Conservation (phyloP, 2,888 invertebrate species). For the Cataglyphis cursor region DNA sequence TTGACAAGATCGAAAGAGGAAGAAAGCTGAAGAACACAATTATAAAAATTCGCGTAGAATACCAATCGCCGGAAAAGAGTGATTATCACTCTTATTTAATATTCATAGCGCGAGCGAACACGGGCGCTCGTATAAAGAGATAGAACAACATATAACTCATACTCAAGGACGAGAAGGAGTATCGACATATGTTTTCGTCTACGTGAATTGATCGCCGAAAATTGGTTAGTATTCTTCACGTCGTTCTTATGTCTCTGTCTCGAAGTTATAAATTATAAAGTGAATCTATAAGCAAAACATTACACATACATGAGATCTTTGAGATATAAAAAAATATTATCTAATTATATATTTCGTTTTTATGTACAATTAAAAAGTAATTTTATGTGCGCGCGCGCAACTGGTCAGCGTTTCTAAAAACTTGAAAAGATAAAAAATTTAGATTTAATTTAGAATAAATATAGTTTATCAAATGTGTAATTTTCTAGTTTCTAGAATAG, state of each 20-base stretch:
- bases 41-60: not conserved
- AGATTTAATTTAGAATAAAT: not conserved
- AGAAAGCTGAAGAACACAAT: not conserved
- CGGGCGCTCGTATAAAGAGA: conserved; percentile 52
- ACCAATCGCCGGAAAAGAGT: not conserved
- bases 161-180: conserved; percentile 59
- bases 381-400: not conserved
- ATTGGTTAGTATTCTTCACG: conserved; percentile 58
- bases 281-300: not conserved
- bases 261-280: not conserved
- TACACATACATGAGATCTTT: not conserved
- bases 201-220: conserved; percentile 51
- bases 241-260: not conserved
- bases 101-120: conserved; percentile 9
- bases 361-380: not conserved
- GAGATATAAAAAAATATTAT: not conserved
- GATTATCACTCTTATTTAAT: conserved; percentile 43
- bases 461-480: too few relatives aligned
- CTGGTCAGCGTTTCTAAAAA: not conserved
- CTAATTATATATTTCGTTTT: not conserved
- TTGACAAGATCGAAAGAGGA: not conserved
- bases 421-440: not conserved
- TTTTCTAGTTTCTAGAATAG: not conserved
- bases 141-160: conserved; percentile 44
- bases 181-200: conserved; percentile 53